Evolutionary conservation across 2,888 invertebrate species (phyloP), one percentile per base, ranked within the genome.

Genomic region (Herminia tarsipennalis): DNA sequence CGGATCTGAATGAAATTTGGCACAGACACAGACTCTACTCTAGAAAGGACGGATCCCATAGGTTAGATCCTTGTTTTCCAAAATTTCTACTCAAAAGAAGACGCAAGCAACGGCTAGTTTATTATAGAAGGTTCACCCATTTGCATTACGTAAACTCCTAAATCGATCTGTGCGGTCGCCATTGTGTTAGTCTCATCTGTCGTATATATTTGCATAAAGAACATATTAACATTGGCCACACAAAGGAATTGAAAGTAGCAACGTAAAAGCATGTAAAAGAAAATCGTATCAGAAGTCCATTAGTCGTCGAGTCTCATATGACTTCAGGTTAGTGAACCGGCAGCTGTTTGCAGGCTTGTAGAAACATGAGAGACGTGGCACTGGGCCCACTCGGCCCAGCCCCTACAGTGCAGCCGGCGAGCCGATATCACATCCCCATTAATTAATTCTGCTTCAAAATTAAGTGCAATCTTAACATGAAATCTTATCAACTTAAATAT

Each of bases 321-420:
- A 67, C 56, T 75, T 66, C 55, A 73, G 81, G 84, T 82, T 76
- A 80, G 65, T 81, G 78, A 78, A 78, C 80, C 48, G 76, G 74
- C 88, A 86, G 88, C 83, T 87, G 88, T 59, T 76, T 78, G 76
- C 74, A 71, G 74, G 75, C 50, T 41, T 70, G 73, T 61, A 61
- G 66, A 56, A 64, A 66, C 53, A 62, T 34, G 53, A 60, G 45
- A 55, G 45, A 59, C 54, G 40, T 45, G 48, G 40, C 62, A 28
- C 21, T 20, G 25, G 36, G 21, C 27, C 28, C 59, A 63, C 54
- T 64, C 62, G 56, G 20, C 57, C 58, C 74, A 73, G 69, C 73
- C 72, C 72, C 69, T 61, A 59, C 49, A 56, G 42, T 47, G 55
- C 53, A 53, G 51, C 34, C 53, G 46, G 40, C 42, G 8, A 2